phyloP scores from a whole-genome alignment of 1,140 invertebrate species.

The Pseudachorutes palmiensis region DNA sequence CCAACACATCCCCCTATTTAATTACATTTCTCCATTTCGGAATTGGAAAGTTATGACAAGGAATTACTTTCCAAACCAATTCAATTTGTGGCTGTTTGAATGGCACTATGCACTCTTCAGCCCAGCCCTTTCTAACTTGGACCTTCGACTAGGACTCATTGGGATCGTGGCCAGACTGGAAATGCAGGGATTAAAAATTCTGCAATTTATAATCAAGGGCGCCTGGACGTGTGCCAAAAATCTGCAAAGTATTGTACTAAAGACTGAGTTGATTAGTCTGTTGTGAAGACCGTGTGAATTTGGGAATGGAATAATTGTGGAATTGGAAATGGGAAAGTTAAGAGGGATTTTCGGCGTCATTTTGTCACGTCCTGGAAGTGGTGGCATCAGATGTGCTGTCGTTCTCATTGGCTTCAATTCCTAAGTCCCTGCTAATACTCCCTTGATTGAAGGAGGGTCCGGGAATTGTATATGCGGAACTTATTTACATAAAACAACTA shows the following conservation, averaged over 20 bases:
- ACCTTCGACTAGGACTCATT: too few species aligned
- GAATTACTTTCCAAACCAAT: not conserved
- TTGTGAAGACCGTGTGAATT: not conserved
- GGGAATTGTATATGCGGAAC: not conserved
- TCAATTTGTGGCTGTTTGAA: not conserved
- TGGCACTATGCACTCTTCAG: too few species aligned
- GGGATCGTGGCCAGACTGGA: too few species aligned
- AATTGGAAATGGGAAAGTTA: not conserved
- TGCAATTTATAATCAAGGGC: too few species aligned
- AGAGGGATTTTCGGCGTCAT: too few species aligned
- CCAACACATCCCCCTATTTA: not conserved
- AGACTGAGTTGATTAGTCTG: not conserved
- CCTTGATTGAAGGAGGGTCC: not conserved
- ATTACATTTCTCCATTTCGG: conserved; percentile 9
- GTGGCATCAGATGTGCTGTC: conserved; percentile 10
- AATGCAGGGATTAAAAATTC: too few species aligned
- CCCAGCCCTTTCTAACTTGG: too few species aligned
- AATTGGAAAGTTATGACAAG: conserved; percentile 4
- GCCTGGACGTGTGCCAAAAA: too few species aligned
- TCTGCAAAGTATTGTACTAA: not conserved
- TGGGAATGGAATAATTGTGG: not conserved
- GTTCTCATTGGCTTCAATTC: not conserved
- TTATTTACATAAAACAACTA: not conserved
- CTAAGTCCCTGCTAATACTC: not conserved
- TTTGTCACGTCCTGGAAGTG: too few species aligned